These are phyloP conservation scores for Entelurus aequoreus DNA, from an alignment of 2,113 vertebrate genomes.

Conservation along the genomic window DNA sequence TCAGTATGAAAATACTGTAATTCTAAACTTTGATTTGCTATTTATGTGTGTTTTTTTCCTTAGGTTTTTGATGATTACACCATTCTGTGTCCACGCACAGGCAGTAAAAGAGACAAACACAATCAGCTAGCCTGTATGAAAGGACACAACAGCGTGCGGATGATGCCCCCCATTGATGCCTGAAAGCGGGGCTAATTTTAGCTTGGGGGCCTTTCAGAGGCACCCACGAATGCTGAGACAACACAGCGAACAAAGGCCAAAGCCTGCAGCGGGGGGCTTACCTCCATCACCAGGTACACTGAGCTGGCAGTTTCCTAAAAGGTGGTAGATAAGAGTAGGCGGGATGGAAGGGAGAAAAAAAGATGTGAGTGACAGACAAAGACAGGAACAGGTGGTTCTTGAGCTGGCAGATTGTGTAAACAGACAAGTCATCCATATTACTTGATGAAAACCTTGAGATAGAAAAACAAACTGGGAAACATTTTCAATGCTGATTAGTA, in stretches of 20 bases:
- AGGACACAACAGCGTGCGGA: conserved; percentile 1
- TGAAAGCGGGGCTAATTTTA: conserved; percentile 47
- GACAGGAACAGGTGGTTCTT: conserved; percentile 20
- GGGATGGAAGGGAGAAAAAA: conserved; percentile 36
- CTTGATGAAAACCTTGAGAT: background rate
- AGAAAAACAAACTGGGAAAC: background rate
- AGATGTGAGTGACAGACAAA: conserved; percentile 39
- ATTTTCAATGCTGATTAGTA: background rate
- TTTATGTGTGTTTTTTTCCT: background rate
- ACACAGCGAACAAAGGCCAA: conserved; percentile 37
- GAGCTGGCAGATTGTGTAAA: background rate
- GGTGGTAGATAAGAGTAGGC: conserved; percentile 29
- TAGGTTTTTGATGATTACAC: background rate
- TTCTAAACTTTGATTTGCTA: background rate
- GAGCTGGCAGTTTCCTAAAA: conserved; percentile 91
- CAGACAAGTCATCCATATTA: background rate
- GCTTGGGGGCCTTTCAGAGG: conserved; percentile 14
- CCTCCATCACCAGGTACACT: conserved; percentile 99
- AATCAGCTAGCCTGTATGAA: background rate
- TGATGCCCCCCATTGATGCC: conserved; percentile 12
- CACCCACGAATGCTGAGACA: conserved; percentile 28
- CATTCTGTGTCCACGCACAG: background rate
- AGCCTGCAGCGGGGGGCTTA: conserved; percentile 62
- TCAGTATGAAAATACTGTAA: background rate
- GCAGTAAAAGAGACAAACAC: background rate